Evolutionary conservation across 2,113 vertebrate genomes (phyloP).

Genomic region (Puffinus mauretanicus): DNA sequence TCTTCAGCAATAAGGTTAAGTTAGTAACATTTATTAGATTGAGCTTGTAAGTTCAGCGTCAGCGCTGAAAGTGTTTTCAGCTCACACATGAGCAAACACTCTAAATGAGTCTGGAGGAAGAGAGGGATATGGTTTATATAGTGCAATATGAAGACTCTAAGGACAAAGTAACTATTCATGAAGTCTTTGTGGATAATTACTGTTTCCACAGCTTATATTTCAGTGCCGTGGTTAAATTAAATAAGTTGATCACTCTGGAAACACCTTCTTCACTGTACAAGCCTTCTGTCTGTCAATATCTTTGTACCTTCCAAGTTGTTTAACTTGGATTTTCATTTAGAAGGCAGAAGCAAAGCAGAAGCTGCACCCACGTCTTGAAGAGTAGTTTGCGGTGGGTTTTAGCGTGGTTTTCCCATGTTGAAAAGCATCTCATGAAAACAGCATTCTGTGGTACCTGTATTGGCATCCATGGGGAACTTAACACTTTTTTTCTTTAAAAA

Average conservation of each 20-base stretch:
- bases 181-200: slow-evolving; percentile 19
- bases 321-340: slow-evolving; percentile 4
- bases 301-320: not conserved
- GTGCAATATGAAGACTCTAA: slow-evolving; percentile 24
- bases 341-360: not conserved
- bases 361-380: not conserved
- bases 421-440: not conserved
- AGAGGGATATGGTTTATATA: not conserved
- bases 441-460: not conserved
- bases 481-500: not conserved
- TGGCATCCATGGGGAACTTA: not conserved
- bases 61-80: not conserved
- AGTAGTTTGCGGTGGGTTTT: not conserved
- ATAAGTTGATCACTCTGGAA: not conserved
- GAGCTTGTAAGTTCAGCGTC: not conserved
- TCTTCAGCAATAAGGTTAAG: slow-evolving; percentile 55
- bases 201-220: slow-evolving; percentile 22
- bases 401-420: not conserved
- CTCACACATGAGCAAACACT: slow-evolving; percentile 62
- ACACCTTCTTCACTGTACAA: not conserved
- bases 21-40: slow-evolving; percentile 60
- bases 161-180: slow-evolving; percentile 13
- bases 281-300: slow-evolving; percentile 13
- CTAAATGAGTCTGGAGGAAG: slow-evolving; percentile 57
- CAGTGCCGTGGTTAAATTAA: slow-evolving; percentile 2